Base-by-base conservation (phyloP, 2,888 invertebrate genomes). In the Zaprionus bogoriensis region DNA sequence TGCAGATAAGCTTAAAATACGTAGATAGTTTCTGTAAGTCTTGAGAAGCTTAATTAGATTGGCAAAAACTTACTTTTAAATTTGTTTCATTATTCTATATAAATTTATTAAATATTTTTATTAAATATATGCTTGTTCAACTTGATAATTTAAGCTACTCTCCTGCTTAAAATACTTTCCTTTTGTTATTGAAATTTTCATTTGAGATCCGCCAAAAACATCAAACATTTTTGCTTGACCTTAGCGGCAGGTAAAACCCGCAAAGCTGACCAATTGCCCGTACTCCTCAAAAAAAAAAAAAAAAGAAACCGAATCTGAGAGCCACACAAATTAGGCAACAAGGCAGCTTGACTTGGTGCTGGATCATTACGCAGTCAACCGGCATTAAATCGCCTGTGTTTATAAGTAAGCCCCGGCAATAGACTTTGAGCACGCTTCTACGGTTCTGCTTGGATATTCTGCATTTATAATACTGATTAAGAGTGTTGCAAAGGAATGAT, bases 321-420 rank as follows among this genome's bases (percentile, higher is more conserved):
- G 41, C 42, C 22, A 6, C 63, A 64, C 47, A 83, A 80, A 80
- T 83, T 86, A 63, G 63, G 61, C 65, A 74, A 68, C 64, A 42
- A 38, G 39, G 45, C 54, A 53, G 38, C 50, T 52, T 44, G 25
- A 57, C 64, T 67, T 51, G 57, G 53, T 42, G 60, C 64, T 86
- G 72, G 50, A 55, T 77, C 54, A 74, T 74, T 83, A 61, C 67
- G 58, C 83, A 63, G 64, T 74, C 77, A 65, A 68, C 71, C 86
- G 71, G 44, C 57, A 71, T 74, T 72, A 79, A 87, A 74, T 72
- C 60, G 74, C 65, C 71, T 67, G 58, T 75, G 68, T 41, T 47
- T 48, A 48, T 41, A 67, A 55, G 41, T 44, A 20, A 22, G 70
- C 38, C 10, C 38, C 25, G 54, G 47, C 54, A 54, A 58, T 55